Evolutionary conservation across 2,888 invertebrate genomes (phyloP).

Genomic region (Trissonchulus latispiculum): DNA sequence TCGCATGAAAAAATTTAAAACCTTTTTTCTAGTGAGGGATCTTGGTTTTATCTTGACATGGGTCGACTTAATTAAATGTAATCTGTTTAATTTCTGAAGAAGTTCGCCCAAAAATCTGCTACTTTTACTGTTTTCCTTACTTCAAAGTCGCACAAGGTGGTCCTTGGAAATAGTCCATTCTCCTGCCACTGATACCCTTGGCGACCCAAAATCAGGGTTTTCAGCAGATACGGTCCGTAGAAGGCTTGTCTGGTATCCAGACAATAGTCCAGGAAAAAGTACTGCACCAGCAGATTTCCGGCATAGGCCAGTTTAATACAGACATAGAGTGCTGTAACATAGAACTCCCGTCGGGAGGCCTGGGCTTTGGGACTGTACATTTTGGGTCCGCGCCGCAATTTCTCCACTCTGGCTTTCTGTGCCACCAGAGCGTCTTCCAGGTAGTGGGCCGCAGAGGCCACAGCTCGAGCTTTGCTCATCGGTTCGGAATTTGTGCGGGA

Average conservation of each 20-base stretch:
- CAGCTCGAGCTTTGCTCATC: neutral
- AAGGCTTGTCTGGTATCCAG: neutral
- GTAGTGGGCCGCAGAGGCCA: neutral
- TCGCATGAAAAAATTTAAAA: too few relatives aligned
- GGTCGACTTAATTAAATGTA: too few relatives aligned
- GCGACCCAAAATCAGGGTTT: neutral
- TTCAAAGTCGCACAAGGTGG: conserved; percentile 5
- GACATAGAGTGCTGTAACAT: conserved; percentile 5
- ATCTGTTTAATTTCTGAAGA: too few relatives aligned
- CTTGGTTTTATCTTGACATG: too few relatives aligned
- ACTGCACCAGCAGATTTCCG: neutral
- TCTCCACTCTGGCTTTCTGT: neutral
- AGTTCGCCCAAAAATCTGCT: too few relatives aligned
- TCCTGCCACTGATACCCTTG: conserved; percentile 8
- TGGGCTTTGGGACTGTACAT: neutral
- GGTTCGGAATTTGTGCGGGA: neutral
- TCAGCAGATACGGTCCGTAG: neutral
- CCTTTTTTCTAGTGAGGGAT: too few relatives aligned
- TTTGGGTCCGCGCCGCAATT: neutral
- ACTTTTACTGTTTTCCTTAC: too few relatives aligned
- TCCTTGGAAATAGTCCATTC: neutral
- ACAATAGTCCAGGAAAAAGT: neutral
- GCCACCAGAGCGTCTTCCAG: conserved; percentile 1
- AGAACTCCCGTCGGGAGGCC: neutral
- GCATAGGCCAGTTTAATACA: neutral